A percentile compares a stretch with the other conserved stretches of the same genome.
Evolutionary conservation across 2,888 invertebrate species (phyloP).

Genomic region (Perizoma flavofasciatum): DNA sequence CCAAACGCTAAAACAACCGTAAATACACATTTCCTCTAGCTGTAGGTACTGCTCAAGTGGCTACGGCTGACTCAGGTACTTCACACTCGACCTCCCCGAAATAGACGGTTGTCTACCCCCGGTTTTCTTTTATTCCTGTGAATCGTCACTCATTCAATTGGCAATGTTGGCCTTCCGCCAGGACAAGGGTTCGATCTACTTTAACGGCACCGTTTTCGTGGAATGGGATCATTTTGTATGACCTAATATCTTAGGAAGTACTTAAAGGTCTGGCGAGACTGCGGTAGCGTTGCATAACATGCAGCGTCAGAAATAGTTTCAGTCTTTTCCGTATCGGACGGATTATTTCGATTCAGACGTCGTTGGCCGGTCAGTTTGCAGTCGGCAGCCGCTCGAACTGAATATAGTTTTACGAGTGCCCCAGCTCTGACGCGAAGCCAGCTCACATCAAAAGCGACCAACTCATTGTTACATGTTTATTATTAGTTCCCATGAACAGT

Average conservation of each 20-base stretch:
- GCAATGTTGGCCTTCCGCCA: slow-evolving; percentile 75
- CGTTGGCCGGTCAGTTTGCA: slow-evolving; percentile 34
- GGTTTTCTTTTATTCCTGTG: slow-evolving; percentile 68
- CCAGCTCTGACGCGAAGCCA: slow-evolving; percentile 65
- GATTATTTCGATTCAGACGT: slow-evolving; percentile 35
- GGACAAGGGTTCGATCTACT: slow-evolving; percentile 66
- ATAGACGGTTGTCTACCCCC: slow-evolving; percentile 74
- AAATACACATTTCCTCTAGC: slow-evolving; percentile 70
- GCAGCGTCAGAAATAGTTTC: slow-evolving; percentile 40
- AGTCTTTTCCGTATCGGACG: slow-evolving; percentile 27
- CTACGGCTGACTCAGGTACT: slow-evolving; percentile 78
- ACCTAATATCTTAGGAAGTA: slow-evolving; percentile 23
- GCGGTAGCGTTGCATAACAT: slow-evolving; percentile 35
- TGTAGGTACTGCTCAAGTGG: slow-evolving; percentile 70
- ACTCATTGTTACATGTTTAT: slow-evolving; percentile 79
- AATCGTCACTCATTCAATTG: slow-evolving; percentile 81
- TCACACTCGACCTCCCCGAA: slow-evolving; percentile 73
- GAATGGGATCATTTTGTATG: slow-evolving; percentile 55
- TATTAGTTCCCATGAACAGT: slow-evolving; percentile 72
- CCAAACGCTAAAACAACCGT: slow-evolving; percentile 52
- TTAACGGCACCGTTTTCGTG: slow-evolving; percentile 58
- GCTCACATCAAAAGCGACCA: slow-evolving; percentile 68
- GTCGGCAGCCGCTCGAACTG: slow-evolving; percentile 58
- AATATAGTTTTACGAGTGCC: slow-evolving; percentile 78
- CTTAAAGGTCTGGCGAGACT: slow-evolving; percentile 18